A percentile compares a stretch with the other conserved stretches of the same genome.
Conservation (phyloP, 1,140 invertebrate species). For the Drosophila neocordata region DNA sequence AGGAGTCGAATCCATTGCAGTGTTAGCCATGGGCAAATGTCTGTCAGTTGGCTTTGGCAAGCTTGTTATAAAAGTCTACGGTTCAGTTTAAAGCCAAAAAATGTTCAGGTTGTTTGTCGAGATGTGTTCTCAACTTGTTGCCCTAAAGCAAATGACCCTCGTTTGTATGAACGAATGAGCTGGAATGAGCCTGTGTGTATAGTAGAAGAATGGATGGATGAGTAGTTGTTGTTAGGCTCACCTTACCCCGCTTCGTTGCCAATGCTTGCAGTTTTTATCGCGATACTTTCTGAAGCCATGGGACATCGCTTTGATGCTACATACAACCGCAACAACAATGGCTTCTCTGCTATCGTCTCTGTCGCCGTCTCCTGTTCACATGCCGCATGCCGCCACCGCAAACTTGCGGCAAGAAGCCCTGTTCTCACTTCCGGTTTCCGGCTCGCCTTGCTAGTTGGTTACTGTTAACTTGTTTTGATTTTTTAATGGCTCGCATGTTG, state of each 20-base stretch:
- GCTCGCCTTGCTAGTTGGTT: conserved; percentile 56
- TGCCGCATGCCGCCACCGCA: conserved; percentile 62
- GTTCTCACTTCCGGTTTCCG: conserved; percentile 76
- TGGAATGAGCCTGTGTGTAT: background rate
- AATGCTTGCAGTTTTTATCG: conserved; percentile 55
- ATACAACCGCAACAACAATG: conserved; percentile 45
- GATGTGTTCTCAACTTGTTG: conserved; percentile 42
- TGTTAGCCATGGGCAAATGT: conserved; percentile 39
- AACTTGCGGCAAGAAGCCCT: conserved; percentile 73
- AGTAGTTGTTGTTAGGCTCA: conserved; percentile 18
- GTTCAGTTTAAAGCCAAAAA: conserved; percentile 19
- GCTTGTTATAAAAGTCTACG: background rate
- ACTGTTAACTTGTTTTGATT: conserved; percentile 80
- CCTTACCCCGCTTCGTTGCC: conserved; percentile 49
- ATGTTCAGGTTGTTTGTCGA: conserved; percentile 13
- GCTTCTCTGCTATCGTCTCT: conserved; percentile 24
- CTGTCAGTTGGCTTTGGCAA: background rate
- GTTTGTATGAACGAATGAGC: conserved; percentile 37
- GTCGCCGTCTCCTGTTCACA: conserved; percentile 37
- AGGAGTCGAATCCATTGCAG: conserved; percentile 2
- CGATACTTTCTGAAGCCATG: conserved; percentile 38
- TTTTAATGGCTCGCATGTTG: conserved; percentile 75
- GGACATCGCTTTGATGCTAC: conserved; percentile 47
- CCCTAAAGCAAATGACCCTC: conserved; percentile 48
- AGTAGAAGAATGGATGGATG: background rate